Evolutionary conservation across 2,113 vertebrate genomes (phyloP), one percentile per base, ranked within the genome.

Genomic region (Elanoides forficatus): DNA sequence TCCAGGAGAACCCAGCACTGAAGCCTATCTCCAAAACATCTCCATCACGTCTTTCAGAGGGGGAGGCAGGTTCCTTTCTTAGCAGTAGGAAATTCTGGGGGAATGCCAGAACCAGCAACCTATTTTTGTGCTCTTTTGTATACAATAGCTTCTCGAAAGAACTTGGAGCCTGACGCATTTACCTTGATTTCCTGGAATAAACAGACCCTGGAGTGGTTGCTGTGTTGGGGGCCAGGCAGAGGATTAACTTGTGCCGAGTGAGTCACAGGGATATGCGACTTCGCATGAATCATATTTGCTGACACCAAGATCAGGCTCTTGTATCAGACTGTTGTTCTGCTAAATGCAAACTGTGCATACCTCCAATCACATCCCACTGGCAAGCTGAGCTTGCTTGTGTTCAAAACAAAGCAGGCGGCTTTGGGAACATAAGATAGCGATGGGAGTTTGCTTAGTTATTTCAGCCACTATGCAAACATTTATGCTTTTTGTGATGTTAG

Each of bases 311-410:
- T 34, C 71, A 25, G 91, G 84, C 71, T 73, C 42, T 26, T 10
- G 19, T 22, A 2, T 38, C 71, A 32, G 59, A 2, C 34, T 19
- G 32, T 38, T 56, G 86, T 65, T n/a, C 38, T 76, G 79, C 78
- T 32, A 3, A 9, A 7, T 23, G 45, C 92, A 22, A 14, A 12
- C 59, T 5, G 8, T 12, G 56, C 60, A 5, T 12, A 11, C 29
- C 81, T 74, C 71, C 10, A 6, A 1, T 34, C 32, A 0, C 23
- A 6, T 56, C 70, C 70, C 21, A 0, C 10, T 2, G n/a, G 40
- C 13, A 6, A 56, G 60, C 86, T 10, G 11, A 47, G 62, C 68
- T 42, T 10, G 40, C 65, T 19, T 6, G 20, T 22, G 26, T 11
- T 38, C 55, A 2, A 16, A 65, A 20, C 70, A 42, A 11, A 47